These are phyloP conservation scores for Anhinga anhinga DNA, from an alignment of 2,113 vertebrate species.

Conservation along the genomic window DNA sequence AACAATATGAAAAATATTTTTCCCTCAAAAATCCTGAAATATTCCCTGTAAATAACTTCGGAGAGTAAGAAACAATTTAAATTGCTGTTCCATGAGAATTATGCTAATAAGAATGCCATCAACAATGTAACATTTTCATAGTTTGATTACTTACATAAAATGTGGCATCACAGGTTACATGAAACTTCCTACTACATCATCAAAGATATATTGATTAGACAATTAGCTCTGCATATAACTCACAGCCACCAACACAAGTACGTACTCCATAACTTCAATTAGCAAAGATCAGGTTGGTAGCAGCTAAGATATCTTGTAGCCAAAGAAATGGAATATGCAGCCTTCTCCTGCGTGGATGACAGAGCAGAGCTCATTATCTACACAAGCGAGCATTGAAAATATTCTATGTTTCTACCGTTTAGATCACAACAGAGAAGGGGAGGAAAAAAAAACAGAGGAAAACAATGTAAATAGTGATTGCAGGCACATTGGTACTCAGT, in stretches of 20 bases:
- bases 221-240: not conserved
- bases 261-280: not conserved
- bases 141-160: not conserved
- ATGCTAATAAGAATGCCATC: not conserved
- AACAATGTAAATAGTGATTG: not conserved
- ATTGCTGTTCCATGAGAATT: not conserved
- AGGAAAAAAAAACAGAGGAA: not conserved
- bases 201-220: not conserved
- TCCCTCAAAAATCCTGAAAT: not conserved
- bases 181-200: not conserved
- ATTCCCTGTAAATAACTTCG: not conserved
- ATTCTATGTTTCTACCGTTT: not conserved
- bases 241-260: not conserved
- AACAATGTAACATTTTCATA: not conserved
- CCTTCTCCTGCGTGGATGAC: not conserved
- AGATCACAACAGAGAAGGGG: not conserved
- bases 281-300: not conserved
- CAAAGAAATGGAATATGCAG: not conserved
- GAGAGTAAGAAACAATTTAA: not conserved
- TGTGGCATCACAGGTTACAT: not conserved
- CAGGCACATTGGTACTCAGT: not conserved
- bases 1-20: not conserved
- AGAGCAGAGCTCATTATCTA: not conserved
- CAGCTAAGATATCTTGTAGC: not conserved
- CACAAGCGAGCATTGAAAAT: not conserved